phyloP scores from a whole-genome alignment of 2,113 vertebrate species.

The Oenanthe oenanthe region DNA sequence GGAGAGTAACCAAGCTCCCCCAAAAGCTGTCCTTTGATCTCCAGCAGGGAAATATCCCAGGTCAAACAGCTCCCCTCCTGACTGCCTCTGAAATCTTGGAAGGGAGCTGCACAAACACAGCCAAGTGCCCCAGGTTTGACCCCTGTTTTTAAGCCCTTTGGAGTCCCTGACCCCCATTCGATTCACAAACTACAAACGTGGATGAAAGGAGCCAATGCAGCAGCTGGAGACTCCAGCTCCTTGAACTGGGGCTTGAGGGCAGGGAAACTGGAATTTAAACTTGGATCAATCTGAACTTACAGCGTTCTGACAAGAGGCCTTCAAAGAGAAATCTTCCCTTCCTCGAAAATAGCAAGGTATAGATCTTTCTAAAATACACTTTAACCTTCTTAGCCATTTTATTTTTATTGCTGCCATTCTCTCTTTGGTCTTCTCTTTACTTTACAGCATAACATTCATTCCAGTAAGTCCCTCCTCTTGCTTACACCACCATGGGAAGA shows the following conservation, averaged over 20 bases:
- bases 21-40: constrained; percentile 8
- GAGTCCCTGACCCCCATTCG: background rate
- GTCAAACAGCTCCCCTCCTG: background rate
- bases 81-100: background rate
- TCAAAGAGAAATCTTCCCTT: constrained; percentile 26
- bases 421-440: background rate
- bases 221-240: background rate
- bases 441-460: background rate
- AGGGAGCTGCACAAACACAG: background rate
- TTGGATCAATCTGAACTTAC: background rate
- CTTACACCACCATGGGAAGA: background rate
- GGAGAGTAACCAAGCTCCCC: background rate
- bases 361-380: background rate
- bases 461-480: background rate
- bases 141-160: background rate
- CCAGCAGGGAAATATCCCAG: background rate
- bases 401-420: background rate
- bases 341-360: background rate
- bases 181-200: background rate
- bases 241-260: background rate
- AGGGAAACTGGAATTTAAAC: constrained; percentile 16
- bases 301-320: constrained; percentile 20
- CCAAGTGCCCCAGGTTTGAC: background rate
- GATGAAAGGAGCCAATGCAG: background rate
- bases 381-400: background rate